Evolutionary conservation across 2,113 vertebrate genomes (phyloP).

Genomic region (Cryptoleucopteryx plumbea): DNA sequence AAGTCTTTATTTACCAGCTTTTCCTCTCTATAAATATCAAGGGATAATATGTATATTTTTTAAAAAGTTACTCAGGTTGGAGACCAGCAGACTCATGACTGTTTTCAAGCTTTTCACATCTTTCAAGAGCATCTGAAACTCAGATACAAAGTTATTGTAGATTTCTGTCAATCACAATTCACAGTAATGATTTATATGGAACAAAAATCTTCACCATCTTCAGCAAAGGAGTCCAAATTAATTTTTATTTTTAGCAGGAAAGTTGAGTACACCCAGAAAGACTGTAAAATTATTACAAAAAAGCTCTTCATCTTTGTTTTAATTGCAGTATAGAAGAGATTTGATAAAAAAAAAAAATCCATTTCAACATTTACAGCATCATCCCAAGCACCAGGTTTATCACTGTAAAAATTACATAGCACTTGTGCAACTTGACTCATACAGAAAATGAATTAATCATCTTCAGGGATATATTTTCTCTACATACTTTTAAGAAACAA

Average conservation of each 20-base stretch:
- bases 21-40: not conserved
- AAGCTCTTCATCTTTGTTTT: conserved; percentile 37
- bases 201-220: not conserved
- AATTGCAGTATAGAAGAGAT: conserved; percentile 44
- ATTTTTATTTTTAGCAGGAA: not conserved
- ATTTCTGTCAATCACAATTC: not conserved
- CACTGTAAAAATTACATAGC: conserved; percentile 24
- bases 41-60: not conserved
- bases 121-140: not conserved
- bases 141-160: not conserved
- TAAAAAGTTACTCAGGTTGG: not conserved
- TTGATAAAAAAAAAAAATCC: not conserved
- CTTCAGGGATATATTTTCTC: not conserved
- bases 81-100: not conserved
- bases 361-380: not conserved
- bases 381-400: conserved; percentile 20
- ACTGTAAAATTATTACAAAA: conserved; percentile 27
- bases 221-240: not conserved
- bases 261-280: not conserved
- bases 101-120: not conserved
- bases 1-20: not conserved
- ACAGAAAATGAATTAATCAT: conserved; percentile 18
- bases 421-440: not conserved
- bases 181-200: not conserved
- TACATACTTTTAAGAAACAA: not conserved